Conservation (phyloP, 2,797 vertebrate genomes). For the Phalloptychus januarius region DNA sequence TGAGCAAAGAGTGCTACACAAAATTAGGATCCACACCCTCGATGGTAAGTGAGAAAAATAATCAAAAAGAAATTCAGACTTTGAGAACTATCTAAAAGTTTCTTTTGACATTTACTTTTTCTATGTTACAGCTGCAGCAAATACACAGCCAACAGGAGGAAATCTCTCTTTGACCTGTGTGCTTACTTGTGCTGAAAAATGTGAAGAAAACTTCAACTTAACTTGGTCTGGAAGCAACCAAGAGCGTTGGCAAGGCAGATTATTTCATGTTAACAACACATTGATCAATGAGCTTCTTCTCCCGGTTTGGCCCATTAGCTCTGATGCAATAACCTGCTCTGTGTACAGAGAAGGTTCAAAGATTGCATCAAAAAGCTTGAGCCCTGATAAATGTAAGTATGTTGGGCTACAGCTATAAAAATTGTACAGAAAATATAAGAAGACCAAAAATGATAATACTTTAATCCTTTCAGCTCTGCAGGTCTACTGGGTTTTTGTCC, state of each 20-base stretch:
- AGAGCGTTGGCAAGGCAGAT: slow-evolving; percentile 5
- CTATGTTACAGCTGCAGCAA: slow-evolving; percentile 46
- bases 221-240: slow-evolving; percentile 47
- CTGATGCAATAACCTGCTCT: slow-evolving; percentile 41
- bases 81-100: background rate
- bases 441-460: too few species aligned
- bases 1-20: slow-evolving; percentile 15
- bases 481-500: background rate
- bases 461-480: too few species aligned
- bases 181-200: slow-evolving; percentile 58
- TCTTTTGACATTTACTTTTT: background rate
- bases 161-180: slow-evolving; percentile 63
- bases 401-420: too few species aligned
- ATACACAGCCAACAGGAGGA: slow-evolving; percentile 14
- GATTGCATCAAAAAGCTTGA: slow-evolving; percentile 53
- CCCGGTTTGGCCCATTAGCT: slow-evolving; percentile 9
- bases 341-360: slow-evolving; percentile 54
- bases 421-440: too few species aligned
- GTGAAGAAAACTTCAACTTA: slow-evolving; percentile 57
- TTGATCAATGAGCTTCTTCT: slow-evolving; percentile 42
- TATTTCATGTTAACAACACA: slow-evolving; percentile 31
- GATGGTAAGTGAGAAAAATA: slow-evolving; percentile 50
- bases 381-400: slow-evolving; percentile 19
- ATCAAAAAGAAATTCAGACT: background rate
- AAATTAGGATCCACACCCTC: slow-evolving; percentile 57